Evolutionary conservation across 2,113 vertebrate genomes (phyloP), one percentile per base, ranked within the genome.

Genomic region (Phalacrocorax carbo): DNA sequence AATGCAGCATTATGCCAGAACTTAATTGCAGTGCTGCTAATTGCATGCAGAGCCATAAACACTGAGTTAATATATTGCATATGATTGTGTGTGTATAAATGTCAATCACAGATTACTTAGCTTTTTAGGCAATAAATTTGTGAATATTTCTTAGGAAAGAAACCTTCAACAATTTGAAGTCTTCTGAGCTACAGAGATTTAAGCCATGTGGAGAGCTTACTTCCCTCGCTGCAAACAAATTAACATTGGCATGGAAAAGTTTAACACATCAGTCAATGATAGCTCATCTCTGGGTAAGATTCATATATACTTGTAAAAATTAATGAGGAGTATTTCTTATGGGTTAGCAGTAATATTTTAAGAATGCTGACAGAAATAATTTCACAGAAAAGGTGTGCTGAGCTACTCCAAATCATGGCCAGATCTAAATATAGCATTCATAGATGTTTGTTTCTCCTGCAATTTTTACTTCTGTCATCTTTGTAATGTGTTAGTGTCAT

Each of bases 1-100:
- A 94, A 88, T 62, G 22, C 18, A 70, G 15, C 14, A 27, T 90
- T 81, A 65, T 75, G 64, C 76, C 79, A 90, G 79, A 88, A 75
- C n/a, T 90, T 90, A 96, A 94, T 88, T 93, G 85, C 75, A 86
- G n/a, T 27, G 42, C 66, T 83, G 62, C 73, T 90, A 94, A 95
- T 82, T 96, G 46, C 65, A 78, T 60, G 64, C 76, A 84, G 92
- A 88, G 55, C 44, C 48, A 68, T 84, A 83, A 96, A 86, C 40
- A 48, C 32, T 26, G 70, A 91, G 36, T 85, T 86, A 85, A 85
- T 90, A 40, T 22, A 83, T n/a, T 82, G 19, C 26, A 29, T 46
- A n/a, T 58, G 70, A 46, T 60, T 60, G 5, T 71, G 61, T 62
- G 17, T 58, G 42, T 52, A 49, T 72, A 94, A 94, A 93, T 82